phyloP scores from a whole-genome alignment of 2,797 vertebrate species.

The Denticeps clupeoides region DNA sequence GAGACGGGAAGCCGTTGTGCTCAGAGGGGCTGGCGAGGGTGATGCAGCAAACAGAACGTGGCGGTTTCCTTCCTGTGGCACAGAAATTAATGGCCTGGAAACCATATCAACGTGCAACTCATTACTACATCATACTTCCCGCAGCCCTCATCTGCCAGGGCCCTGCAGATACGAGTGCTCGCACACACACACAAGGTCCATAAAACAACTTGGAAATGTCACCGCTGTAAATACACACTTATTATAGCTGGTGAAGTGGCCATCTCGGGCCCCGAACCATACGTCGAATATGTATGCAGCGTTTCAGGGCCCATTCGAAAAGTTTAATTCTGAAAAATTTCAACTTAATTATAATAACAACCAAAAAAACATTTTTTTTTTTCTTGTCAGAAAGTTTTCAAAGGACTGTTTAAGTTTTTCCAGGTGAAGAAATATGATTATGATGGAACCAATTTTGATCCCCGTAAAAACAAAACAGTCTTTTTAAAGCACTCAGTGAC shows the following conservation, averaged over 20 bases:
- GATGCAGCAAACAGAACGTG: slow-evolving; percentile 18
- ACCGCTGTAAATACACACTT: not conserved
- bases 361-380: too few relatives aligned
- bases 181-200: slow-evolving; percentile 2
- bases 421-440: slow-evolving; percentile 37
- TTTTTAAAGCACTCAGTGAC: slow-evolving; percentile 57
- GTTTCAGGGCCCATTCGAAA: too few relatives aligned
- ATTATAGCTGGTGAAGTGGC: not conserved
- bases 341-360: too few relatives aligned
- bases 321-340: too few relatives aligned
- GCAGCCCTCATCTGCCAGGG: slow-evolving; percentile 17
- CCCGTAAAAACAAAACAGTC: slow-evolving; percentile 22
- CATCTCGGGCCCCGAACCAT: too few relatives aligned
- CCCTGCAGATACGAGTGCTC: not conserved
- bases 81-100: slow-evolving; percentile 24
- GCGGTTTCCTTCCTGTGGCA: slow-evolving; percentile 19
- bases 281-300: too few relatives aligned
- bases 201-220: slow-evolving; percentile 7
- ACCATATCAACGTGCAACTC: slow-evolving; percentile 23
- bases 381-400: slow-evolving; percentile 18
- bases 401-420: slow-evolving; percentile 30
- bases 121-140: slow-evolving; percentile 24
- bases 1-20: too few relatives aligned
- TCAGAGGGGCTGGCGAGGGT: slow-evolving; percentile 15
- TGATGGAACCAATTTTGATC: slow-evolving; percentile 25